A percentile compares a stretch with the other conserved stretches of the same genome.
These are phyloP conservation scores for Scaptomyza flava DNA, from an alignment of 2,888 invertebrate species.

Conservation along the genomic window DNA sequence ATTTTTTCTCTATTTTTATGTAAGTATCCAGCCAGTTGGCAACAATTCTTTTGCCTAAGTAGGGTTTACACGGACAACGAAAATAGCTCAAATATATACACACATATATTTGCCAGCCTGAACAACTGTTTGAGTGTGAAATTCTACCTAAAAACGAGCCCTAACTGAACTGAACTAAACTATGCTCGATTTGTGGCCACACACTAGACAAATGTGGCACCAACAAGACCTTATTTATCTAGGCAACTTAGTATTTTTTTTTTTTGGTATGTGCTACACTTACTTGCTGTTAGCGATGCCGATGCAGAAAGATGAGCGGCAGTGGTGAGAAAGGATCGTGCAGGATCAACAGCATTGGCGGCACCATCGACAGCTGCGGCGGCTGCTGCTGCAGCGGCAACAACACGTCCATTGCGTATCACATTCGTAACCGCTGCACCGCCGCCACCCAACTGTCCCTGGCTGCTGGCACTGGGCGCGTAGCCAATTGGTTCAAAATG, in stretches of 20 bases:
- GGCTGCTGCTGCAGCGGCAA: slow-evolving; percentile 61
- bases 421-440: slow-evolving; percentile 73
- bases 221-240: slow-evolving; percentile 12
- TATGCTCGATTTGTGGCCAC: slow-evolving; percentile 39
- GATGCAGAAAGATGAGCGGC: slow-evolving; percentile 87
- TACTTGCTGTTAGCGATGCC: slow-evolving; percentile 90
- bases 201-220: slow-evolving; percentile 33
- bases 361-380: slow-evolving; percentile 53
- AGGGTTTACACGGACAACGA: slow-evolving; percentile 72
- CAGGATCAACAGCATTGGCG: slow-evolving; percentile 45
- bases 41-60: slow-evolving; percentile 20
- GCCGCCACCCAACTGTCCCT: slow-evolving; percentile 62
- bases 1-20: neutral
- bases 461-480: slow-evolving; percentile 65
- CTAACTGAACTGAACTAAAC: neutral
- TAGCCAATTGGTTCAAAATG: slow-evolving; percentile 83
- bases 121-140: slow-evolving; percentile 51
- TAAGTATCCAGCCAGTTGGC: slow-evolving; percentile 34
- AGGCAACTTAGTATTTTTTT: neutral
- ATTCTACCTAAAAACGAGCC: slow-evolving; percentile 46
- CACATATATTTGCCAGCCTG: slow-evolving; percentile 7
- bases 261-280: slow-evolving; percentile 81
- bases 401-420: slow-evolving; percentile 79
- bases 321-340: slow-evolving; percentile 54
- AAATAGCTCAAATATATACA: slow-evolving; percentile 55